Conservation (phyloP, 2,888 invertebrate species). For the Amblyteles armatorius region DNA sequence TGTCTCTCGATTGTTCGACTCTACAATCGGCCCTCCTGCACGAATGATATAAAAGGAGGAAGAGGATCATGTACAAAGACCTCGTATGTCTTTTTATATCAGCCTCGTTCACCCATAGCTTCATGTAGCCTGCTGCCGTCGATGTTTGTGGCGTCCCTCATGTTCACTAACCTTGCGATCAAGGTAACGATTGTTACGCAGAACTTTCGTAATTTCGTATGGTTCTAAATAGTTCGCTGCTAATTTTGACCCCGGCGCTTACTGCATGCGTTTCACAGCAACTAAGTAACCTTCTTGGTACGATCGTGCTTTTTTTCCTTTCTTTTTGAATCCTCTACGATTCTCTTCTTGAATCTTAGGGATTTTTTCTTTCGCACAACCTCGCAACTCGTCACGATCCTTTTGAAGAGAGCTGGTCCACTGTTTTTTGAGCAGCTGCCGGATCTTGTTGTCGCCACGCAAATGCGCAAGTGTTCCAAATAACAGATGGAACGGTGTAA, state of each 20-base stretch:
- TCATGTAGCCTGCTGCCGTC: constrained; percentile 54
- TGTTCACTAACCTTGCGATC: constrained; percentile 47
- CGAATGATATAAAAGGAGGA: no score
- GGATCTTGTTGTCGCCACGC: constrained; percentile 57
- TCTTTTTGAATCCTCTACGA: constrained; percentile 5
- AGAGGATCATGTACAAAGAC: no score
- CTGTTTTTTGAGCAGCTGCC: constrained; percentile 65
- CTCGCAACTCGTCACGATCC: constrained; percentile 55
- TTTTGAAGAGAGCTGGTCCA: constrained; percentile 51
- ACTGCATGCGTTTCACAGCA: constrained; percentile 35
- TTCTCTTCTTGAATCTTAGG: constrained; percentile 57
- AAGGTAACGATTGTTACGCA: constrained; percentile 49
- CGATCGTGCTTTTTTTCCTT: neutral
- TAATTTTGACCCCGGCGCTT: constrained; percentile 24
- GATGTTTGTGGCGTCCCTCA: constrained; percentile 48
- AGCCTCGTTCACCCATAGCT: constrained; percentile 27
- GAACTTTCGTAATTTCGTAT: constrained; percentile 22
- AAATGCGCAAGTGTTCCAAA: constrained; percentile 34
- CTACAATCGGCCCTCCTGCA: no score
- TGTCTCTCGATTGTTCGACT: no score
- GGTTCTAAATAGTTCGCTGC: constrained; percentile 24
- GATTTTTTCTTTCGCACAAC: constrained; percentile 59
- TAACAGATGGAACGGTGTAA: constrained; percentile 47
- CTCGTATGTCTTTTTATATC: no score
- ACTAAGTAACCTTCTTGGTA: constrained; percentile 26